A percentile compares a stretch with the other conserved stretches of the same genome.
These are phyloP conservation scores for Pangasius djambal DNA, from an alignment of 2,797 vertebrate genomes.

Conservation along the genomic window DNA sequence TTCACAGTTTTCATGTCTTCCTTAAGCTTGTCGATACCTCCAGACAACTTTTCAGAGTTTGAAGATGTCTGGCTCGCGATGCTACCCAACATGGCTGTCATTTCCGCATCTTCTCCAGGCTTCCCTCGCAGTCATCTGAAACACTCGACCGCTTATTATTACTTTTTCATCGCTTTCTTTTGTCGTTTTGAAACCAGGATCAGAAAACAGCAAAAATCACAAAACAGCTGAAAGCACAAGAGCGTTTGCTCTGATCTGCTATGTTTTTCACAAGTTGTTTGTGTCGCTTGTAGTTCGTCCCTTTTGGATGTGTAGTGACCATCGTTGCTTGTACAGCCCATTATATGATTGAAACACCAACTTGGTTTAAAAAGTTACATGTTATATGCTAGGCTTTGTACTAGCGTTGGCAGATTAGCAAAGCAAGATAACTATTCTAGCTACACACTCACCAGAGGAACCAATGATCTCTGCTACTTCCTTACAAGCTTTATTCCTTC, in stretches of 20 bases:
- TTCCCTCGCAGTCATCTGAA: too few species aligned
- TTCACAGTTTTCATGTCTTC: too few species aligned
- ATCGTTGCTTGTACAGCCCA: neutral
- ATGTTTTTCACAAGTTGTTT: too few species aligned
- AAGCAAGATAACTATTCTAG: neutral
- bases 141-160: neutral
- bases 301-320: too few species aligned
- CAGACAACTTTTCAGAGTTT: neutral
- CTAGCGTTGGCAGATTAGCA: neutral
- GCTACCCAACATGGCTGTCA: neutral
- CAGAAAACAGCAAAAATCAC: too few species aligned
- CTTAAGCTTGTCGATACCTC: too few species aligned
- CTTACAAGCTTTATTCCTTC: neutral
- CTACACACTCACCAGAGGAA: neutral
- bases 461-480: neutral
- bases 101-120: neutral
- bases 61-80: neutral
- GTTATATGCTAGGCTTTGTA: neutral
- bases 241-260: too few species aligned
- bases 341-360: too few species aligned
- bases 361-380: neutral
- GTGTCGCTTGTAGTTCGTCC: too few species aligned
- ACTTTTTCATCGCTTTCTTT: too few species aligned
- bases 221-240: too few species aligned
- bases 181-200: too few species aligned